phyloP scores from a whole-genome alignment of 1,140 invertebrate species.

The Saccostrea glomerata region DNA sequence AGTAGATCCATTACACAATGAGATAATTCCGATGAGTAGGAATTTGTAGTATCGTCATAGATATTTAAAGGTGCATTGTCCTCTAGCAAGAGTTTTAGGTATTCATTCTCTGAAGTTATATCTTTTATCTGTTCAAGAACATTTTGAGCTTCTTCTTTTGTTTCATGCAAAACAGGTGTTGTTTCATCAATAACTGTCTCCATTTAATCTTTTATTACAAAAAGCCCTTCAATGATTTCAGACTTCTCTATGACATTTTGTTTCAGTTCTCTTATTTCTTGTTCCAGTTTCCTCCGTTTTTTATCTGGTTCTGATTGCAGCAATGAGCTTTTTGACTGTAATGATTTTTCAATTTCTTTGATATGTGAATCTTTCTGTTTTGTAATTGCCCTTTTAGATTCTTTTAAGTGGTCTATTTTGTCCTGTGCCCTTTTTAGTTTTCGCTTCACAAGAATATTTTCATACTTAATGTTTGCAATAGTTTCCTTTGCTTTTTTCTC shows the following conservation, averaged over 20 bases:
- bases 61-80: slow-evolving; percentile 10
- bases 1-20: slow-evolving; percentile 48
- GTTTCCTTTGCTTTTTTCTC: not conserved
- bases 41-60: slow-evolving; percentile 35
- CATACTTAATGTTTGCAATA: not conserved
- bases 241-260: not conserved
- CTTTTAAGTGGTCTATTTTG: not conserved
- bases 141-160: not conserved
- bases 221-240: not conserved
- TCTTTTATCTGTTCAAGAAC: not conserved
- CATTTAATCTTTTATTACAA: not conserved
- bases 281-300: not conserved
- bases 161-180: slow-evolving; percentile 10
- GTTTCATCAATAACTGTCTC: slow-evolving; percentile 5
- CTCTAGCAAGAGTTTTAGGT: slow-evolving; percentile 37
- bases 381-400: not conserved
- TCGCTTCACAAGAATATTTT: not conserved
- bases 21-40: not conserved
- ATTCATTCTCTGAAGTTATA: slow-evolving; percentile 32
- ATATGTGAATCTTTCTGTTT: slow-evolving; percentile 5
- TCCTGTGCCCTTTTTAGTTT: slow-evolving; percentile 23
- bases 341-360: not conserved
- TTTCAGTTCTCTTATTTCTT: slow-evolving; percentile 8
- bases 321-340: not conserved
- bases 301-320: not conserved